These are phyloP conservation scores for Meloe dianella DNA, from an alignment of 2,888 invertebrate species.

Conservation along the genomic window DNA sequence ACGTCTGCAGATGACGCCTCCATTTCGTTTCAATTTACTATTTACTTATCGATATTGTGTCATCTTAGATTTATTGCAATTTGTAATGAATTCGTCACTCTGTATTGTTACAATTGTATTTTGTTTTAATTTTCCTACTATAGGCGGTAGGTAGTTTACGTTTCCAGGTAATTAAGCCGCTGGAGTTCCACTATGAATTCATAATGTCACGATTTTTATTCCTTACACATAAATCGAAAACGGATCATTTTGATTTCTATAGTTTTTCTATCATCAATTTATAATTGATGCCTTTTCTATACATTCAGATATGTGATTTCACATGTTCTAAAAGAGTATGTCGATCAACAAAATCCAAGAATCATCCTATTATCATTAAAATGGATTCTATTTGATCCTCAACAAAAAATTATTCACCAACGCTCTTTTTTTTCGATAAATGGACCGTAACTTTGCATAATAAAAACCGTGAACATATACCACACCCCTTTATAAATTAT, in stretches of 20 bases:
- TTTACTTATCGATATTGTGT: slow-evolving; percentile 27
- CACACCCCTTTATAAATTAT: slow-evolving; percentile 19
- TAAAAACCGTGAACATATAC: not conserved
- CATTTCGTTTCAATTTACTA: slow-evolving; percentile 35
- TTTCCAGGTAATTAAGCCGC: not conserved
- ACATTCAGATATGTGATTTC: not conserved
- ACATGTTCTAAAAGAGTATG: not conserved
- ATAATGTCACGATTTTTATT: not conserved
- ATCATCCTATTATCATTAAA: not conserved
- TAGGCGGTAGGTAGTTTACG: not conserved
- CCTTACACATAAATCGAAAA: not conserved
- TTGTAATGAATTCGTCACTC: slow-evolving; percentile 23
- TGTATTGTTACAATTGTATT: not conserved
- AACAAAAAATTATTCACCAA: not conserved
- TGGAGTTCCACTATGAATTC: slow-evolving; percentile 1
- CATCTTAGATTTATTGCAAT: slow-evolving; percentile 32
- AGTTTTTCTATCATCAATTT: not conserved
- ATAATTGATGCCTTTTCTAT: not conserved
- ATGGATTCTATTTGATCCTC: not conserved
- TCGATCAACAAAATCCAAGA: not conserved
- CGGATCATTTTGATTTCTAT: not conserved
- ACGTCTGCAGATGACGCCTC: slow-evolving; percentile 51
- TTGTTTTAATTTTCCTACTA: not conserved
- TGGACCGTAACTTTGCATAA: not conserved
- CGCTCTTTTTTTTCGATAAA: not conserved